phyloP scores from a whole-genome alignment of 1,140 invertebrate species.

The Rhopalosiphum maidis region DNA sequence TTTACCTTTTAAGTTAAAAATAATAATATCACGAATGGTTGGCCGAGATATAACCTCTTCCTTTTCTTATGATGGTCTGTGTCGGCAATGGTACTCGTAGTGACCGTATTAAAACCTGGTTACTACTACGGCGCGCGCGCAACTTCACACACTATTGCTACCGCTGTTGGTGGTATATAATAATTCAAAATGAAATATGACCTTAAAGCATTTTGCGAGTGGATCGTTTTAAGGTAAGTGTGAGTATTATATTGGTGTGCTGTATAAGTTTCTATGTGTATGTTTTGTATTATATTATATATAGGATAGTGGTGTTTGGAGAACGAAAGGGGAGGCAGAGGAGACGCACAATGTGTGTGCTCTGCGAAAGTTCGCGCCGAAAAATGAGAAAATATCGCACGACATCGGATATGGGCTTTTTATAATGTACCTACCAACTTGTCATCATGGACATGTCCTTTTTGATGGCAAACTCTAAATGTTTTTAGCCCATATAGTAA shows the following conservation, averaged over 20 bases:
- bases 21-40: background rate
- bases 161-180: background rate
- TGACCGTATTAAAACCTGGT: slow-evolving; percentile 28
- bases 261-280: background rate
- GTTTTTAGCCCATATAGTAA: background rate
- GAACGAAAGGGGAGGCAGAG: background rate
- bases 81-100: background rate
- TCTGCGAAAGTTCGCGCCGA: background rate
- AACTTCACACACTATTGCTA: background rate
- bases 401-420: background rate
- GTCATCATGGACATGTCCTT: background rate
- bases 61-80: background rate
- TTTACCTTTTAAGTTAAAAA: background rate
- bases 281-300: background rate
- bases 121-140: no score
- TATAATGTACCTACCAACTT: background rate
- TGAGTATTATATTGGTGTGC: background rate
- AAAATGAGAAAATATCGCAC: background rate
- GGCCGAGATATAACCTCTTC: background rate
- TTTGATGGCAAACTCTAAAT: background rate
- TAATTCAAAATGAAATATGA: slow-evolving; percentile 54
- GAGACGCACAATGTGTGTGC: background rate
- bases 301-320: background rate
- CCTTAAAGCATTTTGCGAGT: slow-evolving; percentile 39
- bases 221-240: slow-evolving; percentile 35